Percentiles rank a stretch among this genome's conserved stretches.
Evolutionary conservation across 2,888 invertebrate species (phyloP).

Genomic region (Carpatolechia fugitivella): DNA sequence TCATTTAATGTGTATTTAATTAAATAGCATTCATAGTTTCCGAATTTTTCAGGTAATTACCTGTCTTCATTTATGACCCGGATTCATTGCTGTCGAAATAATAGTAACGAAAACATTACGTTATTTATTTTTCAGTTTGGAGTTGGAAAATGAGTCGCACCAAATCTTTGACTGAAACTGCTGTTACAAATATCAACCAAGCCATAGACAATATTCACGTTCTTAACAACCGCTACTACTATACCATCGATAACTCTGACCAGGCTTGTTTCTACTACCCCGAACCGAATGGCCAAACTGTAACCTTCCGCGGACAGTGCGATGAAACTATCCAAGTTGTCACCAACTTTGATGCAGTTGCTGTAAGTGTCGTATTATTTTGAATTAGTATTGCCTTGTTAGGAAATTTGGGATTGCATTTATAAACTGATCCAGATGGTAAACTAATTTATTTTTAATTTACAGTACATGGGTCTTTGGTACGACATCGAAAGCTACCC

Average conservation of each 20-base stretch:
- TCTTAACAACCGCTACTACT: conserved; percentile 33
- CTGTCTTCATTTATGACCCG: no score
- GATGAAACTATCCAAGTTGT: conserved; percentile 37
- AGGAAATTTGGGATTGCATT: no score
- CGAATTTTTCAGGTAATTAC: no score
- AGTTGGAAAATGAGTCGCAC: conserved; percentile 53
- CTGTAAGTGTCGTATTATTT: conserved; percentile 44
- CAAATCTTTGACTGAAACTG: conserved; percentile 29
- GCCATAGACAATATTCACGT: conserved; percentile 40
- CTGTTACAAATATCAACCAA: conserved; percentile 32
- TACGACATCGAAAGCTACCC: conserved; percentile 35
- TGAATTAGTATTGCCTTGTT: no score
- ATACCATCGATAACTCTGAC: conserved; percentile 32
- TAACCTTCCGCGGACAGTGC: conserved; percentile 54
- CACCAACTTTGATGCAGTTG: conserved; percentile 36
- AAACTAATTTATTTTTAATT: neutral
- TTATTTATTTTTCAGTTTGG: conserved; percentile 26
- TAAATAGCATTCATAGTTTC: no score
- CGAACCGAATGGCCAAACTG: conserved; percentile 57
- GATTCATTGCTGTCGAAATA: no score
- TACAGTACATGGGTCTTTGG: conserved; percentile 18
- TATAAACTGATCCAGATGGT: neutral
- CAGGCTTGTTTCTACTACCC: conserved; percentile 65
- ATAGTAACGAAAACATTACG: neutral
- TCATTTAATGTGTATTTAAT: no score